Percentiles rank a stretch among this genome's conserved stretches.
Evolutionary conservation across 2,888 invertebrate genomes (phyloP).

Genomic region (Acrocyrtus sp.): DNA sequence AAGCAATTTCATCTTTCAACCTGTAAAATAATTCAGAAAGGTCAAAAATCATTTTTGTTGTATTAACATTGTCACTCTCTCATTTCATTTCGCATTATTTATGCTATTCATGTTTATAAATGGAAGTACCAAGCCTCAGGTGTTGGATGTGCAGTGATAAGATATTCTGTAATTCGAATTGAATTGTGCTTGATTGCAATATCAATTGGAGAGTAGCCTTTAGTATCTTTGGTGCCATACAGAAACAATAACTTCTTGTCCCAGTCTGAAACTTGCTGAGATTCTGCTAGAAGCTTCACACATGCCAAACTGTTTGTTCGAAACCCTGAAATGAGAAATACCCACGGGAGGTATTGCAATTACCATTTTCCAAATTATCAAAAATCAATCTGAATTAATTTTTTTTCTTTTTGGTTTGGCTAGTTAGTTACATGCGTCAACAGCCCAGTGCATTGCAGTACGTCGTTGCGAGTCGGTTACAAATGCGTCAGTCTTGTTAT

Average conservation of each 20-base stretch:
- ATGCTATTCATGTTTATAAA: not conserved
- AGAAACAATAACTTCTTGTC: conserved; percentile 39
- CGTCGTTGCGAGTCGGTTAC: conserved; percentile 38
- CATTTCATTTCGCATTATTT: not conserved
- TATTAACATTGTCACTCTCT: not conserved
- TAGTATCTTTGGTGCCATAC: conserved; percentile 36
- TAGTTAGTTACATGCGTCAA: conserved; percentile 46
- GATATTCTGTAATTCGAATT: conserved; percentile 43
- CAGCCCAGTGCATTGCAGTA: conserved; percentile 48
- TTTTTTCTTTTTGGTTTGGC: not conserved
- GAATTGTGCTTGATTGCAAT: conserved; percentile 42
- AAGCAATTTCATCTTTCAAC: conserved; percentile 47
- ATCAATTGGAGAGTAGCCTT: conserved; percentile 49
- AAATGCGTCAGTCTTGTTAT: conserved; percentile 50
- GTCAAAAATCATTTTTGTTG: not conserved
- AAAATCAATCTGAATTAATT: not conserved
- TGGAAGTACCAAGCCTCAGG: conserved; percentile 46
- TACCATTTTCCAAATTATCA: not conserved
- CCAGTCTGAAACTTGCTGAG: conserved; percentile 37
- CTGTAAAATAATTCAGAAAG: conserved; percentile 15
- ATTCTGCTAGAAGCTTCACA: conserved; percentile 47
- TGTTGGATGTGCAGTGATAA: conserved; percentile 40
- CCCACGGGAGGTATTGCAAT: not conserved
- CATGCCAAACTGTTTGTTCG: conserved; percentile 44
- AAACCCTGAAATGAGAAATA: conserved; percentile 47